Conservation (phyloP, 92 coral and sea anemone species). For the Galaxea fascicularis region DNA sequence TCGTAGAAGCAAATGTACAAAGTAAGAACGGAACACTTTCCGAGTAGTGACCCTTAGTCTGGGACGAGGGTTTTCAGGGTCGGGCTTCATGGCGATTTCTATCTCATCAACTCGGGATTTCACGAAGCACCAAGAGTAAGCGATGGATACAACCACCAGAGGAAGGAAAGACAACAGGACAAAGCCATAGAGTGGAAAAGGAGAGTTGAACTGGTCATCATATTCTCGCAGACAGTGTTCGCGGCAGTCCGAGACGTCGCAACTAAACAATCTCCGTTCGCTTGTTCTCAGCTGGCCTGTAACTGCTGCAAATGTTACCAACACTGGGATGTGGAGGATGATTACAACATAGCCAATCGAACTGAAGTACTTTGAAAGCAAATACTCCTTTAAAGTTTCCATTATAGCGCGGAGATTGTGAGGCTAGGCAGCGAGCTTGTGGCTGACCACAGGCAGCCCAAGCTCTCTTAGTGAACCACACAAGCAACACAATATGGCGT, state of each 20-base stretch:
- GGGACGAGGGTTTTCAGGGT: slow-evolving; percentile 52
- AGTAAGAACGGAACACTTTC: slow-evolving; percentile 41
- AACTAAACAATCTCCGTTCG: slow-evolving; percentile 36
- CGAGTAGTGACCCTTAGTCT: slow-evolving; percentile 32
- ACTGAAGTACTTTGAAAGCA: not conserved
- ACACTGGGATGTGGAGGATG: not conserved
- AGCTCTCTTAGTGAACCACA: too few species aligned
- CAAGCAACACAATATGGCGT: too few species aligned
- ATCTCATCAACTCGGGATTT: slow-evolving; percentile 54
- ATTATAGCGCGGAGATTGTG: not conserved
- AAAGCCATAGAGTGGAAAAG: slow-evolving; percentile 52
- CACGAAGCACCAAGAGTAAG: slow-evolving; percentile 41
- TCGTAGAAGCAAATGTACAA: slow-evolving; percentile 47
- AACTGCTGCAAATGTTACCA: not conserved
- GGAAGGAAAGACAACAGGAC: slow-evolving; percentile 18
- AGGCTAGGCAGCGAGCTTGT: not conserved
- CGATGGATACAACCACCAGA: slow-evolving; percentile 17
- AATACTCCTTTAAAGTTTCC: not conserved
- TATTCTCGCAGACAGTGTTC: slow-evolving; percentile 42
- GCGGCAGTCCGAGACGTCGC: not conserved
- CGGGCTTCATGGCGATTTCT: slow-evolving; percentile 27
- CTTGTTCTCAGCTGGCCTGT: not conserved
- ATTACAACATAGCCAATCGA: not conserved
- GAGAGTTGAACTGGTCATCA: slow-evolving; percentile 51
- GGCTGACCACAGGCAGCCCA: too few species aligned